Conservation (phyloP, 2,888 invertebrate genomes). For the Clistopyga incitator region DNA sequence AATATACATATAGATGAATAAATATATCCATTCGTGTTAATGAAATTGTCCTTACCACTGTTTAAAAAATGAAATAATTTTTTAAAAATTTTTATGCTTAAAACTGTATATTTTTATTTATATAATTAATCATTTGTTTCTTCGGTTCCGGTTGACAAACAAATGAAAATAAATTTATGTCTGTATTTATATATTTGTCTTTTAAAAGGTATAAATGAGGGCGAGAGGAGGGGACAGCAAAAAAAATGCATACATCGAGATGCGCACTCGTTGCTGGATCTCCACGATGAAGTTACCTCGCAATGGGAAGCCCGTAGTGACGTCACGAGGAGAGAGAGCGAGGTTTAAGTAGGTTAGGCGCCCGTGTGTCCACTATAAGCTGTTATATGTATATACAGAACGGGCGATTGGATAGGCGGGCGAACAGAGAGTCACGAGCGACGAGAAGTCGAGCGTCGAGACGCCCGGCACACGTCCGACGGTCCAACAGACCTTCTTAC, state of each 20-base stretch:
- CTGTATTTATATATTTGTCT: background rate
- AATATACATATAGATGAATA: background rate
- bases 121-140: no score
- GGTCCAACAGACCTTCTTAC: slow-evolving; percentile 10
- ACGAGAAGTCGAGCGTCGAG: slow-evolving; percentile 37
- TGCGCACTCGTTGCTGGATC: slow-evolving; percentile 1
- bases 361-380: slow-evolving; percentile 69
- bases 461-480: slow-evolving; percentile 13
- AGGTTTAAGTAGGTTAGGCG: slow-evolving; percentile 77
- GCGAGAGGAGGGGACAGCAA: background rate
- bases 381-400: slow-evolving; percentile 50
- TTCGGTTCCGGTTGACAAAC: no score
- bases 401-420: slow-evolving; percentile 52
- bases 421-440: background rate
- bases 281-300: slow-evolving; percentile 31
- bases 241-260: slow-evolving; percentile 10
- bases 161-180: no score
- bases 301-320: slow-evolving; percentile 67
- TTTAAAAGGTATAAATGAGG: slow-evolving; percentile 1
- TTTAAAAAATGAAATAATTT: no score
- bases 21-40: no score
- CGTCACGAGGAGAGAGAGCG: slow-evolving; percentile 79
- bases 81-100: no score
- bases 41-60: no score
- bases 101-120: no score